Base-by-base conservation (phyloP, 2,797 vertebrate genomes). In the Nyctalus aviator region DNA sequence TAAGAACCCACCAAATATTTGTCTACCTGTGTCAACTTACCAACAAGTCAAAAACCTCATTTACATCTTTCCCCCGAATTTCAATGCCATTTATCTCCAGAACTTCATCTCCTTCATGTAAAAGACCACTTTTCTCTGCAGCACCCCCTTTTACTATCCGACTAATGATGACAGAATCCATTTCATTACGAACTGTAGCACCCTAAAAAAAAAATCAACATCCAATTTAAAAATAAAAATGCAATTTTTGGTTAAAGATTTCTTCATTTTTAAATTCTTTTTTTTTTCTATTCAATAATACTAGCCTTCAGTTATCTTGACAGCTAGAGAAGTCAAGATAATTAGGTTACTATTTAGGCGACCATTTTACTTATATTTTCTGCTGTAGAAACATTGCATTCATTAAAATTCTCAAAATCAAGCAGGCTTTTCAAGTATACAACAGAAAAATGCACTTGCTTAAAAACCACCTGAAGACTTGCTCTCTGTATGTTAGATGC, bases 31-130 rank as follows among this genome's bases (percentile, higher is more conserved):
- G 2, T 76, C 72, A 96, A 97, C 99, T 98, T 95, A 99, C 99
- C 99, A 99, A 97, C 90, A 99, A 97, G 95, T 99, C 99, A 85
- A 99, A 99, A 94, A 99, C 99, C 93, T 99, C 99, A 97, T 99
- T 99, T 97, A 99, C 98, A 84, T 99, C 99, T 98, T 99, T 99
- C 55, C 99, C 99, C 57, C 99, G 99, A 87, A 99, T 99, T 62
- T 99, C 98, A 95, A 99, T 98, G 76, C 99, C 99, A 46, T 99
- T 99, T 96, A 99, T 99, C 97, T 99, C 99, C 93, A 99, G 97
- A 98, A 99, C 99, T 98, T 99, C 99, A 3, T 99, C 99, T 69
- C 99, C 99, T 98, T 99, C 99, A 3, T 98, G 99, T 95, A 99
- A 98, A 27, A 99, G 98, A 73, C 99, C 99, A 91, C 99, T 99